These are phyloP conservation scores for Gnathonemus longibarbis DNA, from an alignment of 2,113 vertebrate genomes.

Conservation along the genomic window DNA sequence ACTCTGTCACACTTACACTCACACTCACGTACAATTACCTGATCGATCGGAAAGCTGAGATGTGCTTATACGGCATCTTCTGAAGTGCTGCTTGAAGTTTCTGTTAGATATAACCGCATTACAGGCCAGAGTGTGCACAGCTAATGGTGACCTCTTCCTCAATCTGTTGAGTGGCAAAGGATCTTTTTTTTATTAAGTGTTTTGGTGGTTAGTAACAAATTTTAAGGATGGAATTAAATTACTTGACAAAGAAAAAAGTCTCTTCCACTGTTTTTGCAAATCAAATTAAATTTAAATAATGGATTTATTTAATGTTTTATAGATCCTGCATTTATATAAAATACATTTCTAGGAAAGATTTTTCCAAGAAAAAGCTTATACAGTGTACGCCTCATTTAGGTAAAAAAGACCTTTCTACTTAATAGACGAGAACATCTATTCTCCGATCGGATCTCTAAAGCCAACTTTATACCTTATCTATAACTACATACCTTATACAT, in stretches of 20 bases:
- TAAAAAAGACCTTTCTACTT: not conserved
- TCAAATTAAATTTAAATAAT: constrained; percentile 39
- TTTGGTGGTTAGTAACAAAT: constrained; percentile 57
- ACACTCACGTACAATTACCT: constrained; percentile 22
- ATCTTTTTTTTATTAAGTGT: constrained; percentile 59
- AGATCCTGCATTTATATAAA: not conserved
- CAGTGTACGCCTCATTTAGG: not conserved
- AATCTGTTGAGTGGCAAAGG: constrained; percentile 51
- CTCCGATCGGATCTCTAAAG: not conserved
- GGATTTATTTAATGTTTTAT: not conserved
- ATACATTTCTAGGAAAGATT: not conserved
- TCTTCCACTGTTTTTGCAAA: constrained; percentile 42
- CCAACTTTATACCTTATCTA: not conserved
- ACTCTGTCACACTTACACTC: constrained; percentile 1
- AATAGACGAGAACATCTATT: not conserved
- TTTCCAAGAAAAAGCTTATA: not conserved
- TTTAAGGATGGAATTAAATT: constrained; percentile 34
- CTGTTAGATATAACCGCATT: constrained; percentile 59
- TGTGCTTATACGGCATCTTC: constrained; percentile 53
- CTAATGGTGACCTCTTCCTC: constrained; percentile 54
- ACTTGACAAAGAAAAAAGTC: constrained; percentile 24
- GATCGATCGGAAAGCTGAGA: constrained; percentile 47
- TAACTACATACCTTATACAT: not conserved
- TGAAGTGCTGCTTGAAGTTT: constrained; percentile 52
- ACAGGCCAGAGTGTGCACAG: constrained; percentile 50